Base-by-base conservation (phyloP, 2,113 vertebrate genomes). In the Cervus canadensis region DNA sequence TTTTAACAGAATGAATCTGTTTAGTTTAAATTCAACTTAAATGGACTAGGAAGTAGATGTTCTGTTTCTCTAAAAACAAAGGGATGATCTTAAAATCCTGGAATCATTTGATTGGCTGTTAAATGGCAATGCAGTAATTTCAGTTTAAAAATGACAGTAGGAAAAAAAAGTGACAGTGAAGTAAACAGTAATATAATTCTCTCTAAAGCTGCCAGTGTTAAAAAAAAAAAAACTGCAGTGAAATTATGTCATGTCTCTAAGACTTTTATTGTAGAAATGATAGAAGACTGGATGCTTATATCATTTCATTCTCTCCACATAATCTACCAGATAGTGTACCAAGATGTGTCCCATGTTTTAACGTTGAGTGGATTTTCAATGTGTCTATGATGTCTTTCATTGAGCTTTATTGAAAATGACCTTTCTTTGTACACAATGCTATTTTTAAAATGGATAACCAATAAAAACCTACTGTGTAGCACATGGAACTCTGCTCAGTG, bases 51-150 rank as follows among this genome's bases (percentile, higher is more conserved):
- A 84, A 95, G 62, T 9, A 52, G 52, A 40, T 78, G 56, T 79
- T 95, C 45, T 93, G 28, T 76, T 95, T 93, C 33, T 82, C 60
- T 50, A 64, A 87, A 50, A 96, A 90, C 74, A 76, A 78, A 88
- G 40, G 3, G 54, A 43, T 82, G 87, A 83, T 87, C 50, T 17
- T 16, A 88, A 95, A 82, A 52, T 28, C 92, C 45, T 64, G 23
- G 87, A 33, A 25, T 95, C 59, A 59, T 83, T 78, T 45, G 78
- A 78, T 21, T 45, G 74, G 28, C 43, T 54, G 71, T 96, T 94
- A 84, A 81, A 71, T 19, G 76, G 84, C 36, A 74, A 78, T n/a
- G 23, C 43, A 87, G 74, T 36, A 17, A 74, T 74, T 74, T 74
- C n/a, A 76, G 23, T 43, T 76, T 76, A 23, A 23, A 94, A 54